phyloP scores from a whole-genome alignment of 1,140 invertebrate species.

The Globodera rostochiensis region DNA sequence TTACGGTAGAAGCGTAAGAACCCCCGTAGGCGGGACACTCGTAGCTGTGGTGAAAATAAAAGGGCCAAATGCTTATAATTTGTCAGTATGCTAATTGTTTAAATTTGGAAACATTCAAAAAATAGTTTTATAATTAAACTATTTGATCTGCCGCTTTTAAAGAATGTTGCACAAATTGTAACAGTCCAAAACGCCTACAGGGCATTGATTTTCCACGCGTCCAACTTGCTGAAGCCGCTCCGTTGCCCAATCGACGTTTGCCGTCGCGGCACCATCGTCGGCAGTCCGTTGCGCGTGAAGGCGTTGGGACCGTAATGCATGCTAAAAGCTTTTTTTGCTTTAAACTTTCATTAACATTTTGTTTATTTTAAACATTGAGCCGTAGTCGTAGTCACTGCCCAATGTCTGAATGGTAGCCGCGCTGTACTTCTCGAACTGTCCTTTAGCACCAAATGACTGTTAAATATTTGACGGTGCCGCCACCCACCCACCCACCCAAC shows the following conservation, averaged over 20 bases:
- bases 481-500: not conserved
- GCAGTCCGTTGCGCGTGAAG: conserved; percentile 65
- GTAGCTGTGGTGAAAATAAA: conserved; percentile 2
- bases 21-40: conserved; percentile 33
- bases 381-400: conserved; percentile 67
- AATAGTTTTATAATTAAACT: too few relatives aligned
- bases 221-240: conserved; percentile 66
- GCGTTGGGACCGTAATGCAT: conserved; percentile 69
- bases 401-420: conserved; percentile 63
- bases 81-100: too few relatives aligned
- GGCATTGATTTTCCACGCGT: conserved; percentile 68
- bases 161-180: too few relatives aligned
- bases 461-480: too few relatives aligned
- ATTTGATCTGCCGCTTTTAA: too few relatives aligned
- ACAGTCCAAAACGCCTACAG: conserved; percentile 60
- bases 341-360: too few relatives aligned
- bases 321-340: not conserved
- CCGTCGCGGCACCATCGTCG: conserved; percentile 64
- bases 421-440: conserved; percentile 65
- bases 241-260: conserved; percentile 67
- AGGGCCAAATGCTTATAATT: not conserved
- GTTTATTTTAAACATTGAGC: conserved; percentile 57
- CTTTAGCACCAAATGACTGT: conserved; percentile 15
- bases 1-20: conserved; percentile 18
- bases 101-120: too few relatives aligned